Evolutionary conservation across 92 coral and sea anemone genomes (phyloP).

Genomic region (Zoanthus sansibaricus): DNA sequence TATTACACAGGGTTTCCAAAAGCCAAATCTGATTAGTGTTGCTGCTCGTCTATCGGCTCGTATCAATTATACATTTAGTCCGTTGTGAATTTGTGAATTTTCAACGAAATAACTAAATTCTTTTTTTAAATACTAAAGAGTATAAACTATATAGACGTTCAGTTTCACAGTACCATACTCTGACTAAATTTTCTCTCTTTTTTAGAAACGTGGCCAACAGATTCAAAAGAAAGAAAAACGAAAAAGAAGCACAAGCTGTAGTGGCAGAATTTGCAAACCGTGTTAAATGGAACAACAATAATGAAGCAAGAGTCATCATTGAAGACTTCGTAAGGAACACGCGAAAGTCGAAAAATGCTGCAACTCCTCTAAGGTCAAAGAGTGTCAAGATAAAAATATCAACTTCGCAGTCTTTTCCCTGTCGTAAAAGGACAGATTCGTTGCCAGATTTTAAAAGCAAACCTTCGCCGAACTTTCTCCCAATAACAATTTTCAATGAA

Average conservation of each 20-base stretch:
- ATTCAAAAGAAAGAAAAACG: constrained; percentile 59
- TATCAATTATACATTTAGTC: no score
- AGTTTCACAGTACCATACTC: background rate
- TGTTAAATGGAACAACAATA: constrained; percentile 49
- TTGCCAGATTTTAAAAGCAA: background rate
- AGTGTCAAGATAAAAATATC: background rate
- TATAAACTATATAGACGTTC: background rate
- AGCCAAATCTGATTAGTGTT: no score
- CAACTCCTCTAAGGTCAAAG: constrained; percentile 3
- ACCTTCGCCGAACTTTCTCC: background rate
- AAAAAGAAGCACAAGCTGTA: constrained; percentile 60
- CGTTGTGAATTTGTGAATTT: background rate
- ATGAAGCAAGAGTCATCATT: constrained; percentile 69
- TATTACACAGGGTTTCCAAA: no score
- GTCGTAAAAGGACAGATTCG: constrained; percentile 8
- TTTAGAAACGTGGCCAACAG: constrained; percentile 60
- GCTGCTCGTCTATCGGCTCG: no score
- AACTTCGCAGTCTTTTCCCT: background rate
- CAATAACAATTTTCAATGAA: constrained; percentile 19
- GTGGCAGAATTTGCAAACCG: constrained; percentile 64
- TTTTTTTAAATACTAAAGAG: no score
- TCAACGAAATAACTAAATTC: background rate
- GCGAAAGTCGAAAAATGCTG: constrained; percentile 22
- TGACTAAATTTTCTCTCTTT: background rate
- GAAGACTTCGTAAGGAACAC: constrained; percentile 72